A percentile compares a stretch with the other conserved stretches of the same genome.
phyloP scores from a whole-genome alignment of 2,888 invertebrate species.

The Hoplodrina ambigua region DNA sequence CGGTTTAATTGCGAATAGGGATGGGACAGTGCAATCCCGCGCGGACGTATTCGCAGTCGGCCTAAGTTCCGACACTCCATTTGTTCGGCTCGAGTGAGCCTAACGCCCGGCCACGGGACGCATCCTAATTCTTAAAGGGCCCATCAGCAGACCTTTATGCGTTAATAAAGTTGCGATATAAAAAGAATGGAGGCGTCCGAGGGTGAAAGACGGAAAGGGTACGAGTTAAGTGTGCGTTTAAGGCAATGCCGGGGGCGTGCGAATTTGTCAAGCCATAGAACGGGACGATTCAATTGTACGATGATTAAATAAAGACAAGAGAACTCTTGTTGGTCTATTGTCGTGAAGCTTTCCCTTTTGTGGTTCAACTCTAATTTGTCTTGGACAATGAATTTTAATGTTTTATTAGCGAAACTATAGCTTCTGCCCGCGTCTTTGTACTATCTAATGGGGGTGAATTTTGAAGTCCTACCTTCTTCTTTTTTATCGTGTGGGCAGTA shows the following conservation, averaged over 20 bases:
- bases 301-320: slow-evolving; percentile 88
- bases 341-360: slow-evolving; percentile 70
- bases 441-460: too few relatives aligned
- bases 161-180: slow-evolving; percentile 91
- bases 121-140: slow-evolving; percentile 90
- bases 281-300: slow-evolving; percentile 85
- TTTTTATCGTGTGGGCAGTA: too few relatives aligned
- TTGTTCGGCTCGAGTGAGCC: slow-evolving; percentile 85
- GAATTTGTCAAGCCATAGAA: slow-evolving; percentile 88
- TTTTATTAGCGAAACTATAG: slow-evolving; percentile 51
- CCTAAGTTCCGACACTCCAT: slow-evolving; percentile 85
- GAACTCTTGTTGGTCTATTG: slow-evolving; percentile 71
- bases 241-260: slow-evolving; percentile 89
- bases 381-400: slow-evolving; percentile 42
- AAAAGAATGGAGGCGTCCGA: slow-evolving; percentile 89
- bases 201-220: slow-evolving; percentile 88
- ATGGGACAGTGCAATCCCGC: slow-evolving; percentile 71
- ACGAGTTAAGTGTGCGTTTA: slow-evolving; percentile 89
- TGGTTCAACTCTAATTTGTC: slow-evolving; percentile 41
- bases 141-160: slow-evolving; percentile 90
- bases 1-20: slow-evolving; percentile 84
- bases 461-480: too few relatives aligned
- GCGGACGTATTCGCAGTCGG: slow-evolving; percentile 71
- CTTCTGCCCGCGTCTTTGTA: too few relatives aligned
- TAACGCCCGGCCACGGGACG: slow-evolving; percentile 83